phyloP scores from a whole-genome alignment of 1,140 invertebrate genomes.

The Trichomalopsis sarcophagae region DNA sequence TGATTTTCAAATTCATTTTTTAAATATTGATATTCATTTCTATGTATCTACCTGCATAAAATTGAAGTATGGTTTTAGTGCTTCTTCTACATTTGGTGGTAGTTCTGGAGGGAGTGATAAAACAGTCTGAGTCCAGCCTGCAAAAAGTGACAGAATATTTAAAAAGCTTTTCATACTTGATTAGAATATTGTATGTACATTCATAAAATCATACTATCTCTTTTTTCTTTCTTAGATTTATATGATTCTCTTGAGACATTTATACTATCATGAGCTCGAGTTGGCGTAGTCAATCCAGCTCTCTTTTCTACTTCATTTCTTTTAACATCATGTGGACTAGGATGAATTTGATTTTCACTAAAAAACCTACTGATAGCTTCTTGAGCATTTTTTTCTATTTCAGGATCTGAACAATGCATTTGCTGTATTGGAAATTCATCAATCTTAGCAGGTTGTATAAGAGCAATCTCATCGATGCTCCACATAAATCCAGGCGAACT shows the following conservation, averaged over 20 bases:
- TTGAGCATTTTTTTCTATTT: conserved; percentile 74
- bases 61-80: conserved; percentile 78
- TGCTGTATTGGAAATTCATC: conserved; percentile 75
- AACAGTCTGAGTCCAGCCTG: conserved; percentile 78
- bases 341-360: conserved; percentile 74
- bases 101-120: conserved; percentile 77
- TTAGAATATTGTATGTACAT: conserved; percentile 34
- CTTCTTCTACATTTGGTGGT: conserved; percentile 77
- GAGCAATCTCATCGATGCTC: conserved; percentile 76
- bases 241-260: conserved; percentile 50
- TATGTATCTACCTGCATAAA: conserved; percentile 74
- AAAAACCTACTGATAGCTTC: conserved; percentile 76
- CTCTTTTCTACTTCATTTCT: conserved; percentile 52
- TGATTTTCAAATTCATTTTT: conserved; percentile 8
- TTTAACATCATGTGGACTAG: conserved; percentile 72
- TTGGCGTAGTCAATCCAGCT: conserved; percentile 55
- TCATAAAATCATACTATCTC: conserved; percentile 62
- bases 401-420: conserved; percentile 72
- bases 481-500: conserved; percentile 74
- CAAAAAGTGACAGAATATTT: conserved; percentile 45
- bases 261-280: conserved; percentile 41
- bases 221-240: conserved; percentile 57
- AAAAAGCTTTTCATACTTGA: neutral
- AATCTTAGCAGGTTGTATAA: conserved; percentile 74
- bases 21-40: neutral